Base-by-base conservation (phyloP, 2,888 invertebrate genomes). In the Athalia cordata region DNA sequence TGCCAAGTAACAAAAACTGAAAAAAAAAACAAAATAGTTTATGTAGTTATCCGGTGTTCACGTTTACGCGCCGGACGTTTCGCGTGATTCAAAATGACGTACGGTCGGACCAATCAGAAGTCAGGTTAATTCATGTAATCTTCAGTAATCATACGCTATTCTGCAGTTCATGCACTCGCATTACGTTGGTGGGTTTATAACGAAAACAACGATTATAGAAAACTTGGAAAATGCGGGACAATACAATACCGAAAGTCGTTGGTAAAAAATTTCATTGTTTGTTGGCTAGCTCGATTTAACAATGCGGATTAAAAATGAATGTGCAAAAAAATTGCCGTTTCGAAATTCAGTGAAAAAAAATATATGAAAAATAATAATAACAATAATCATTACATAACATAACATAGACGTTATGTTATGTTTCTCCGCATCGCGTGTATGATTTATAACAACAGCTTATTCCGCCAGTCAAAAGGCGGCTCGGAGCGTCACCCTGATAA, bases 91-190 rank as follows among this genome's bases (percentile, higher is more conserved):
- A 29, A 47, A 66, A 29, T 47, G 47, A 49, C 66, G 15, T 47
- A 66, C 47, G 66, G 66, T 66, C 66, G 47, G 49, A 66, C 66
- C 49, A 66, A 47, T 66, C 15, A 47, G 66, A 29, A 49, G 47
- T 66, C 47, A 66, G 49, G 66, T 66, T 47, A 66, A 66, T 66
- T 47, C 47, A 66, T 49, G 66, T 49, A 29, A 29, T 66, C 49
- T 11, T 49, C 9, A 47, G 66, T 66, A 66, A 66, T 66, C 47
- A 66, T 66, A 47, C 66, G 13, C 49, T 49, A 66, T 29, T 29
- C 49, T 66, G 66, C n/a, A 66, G 49, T 66, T 66, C 49, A 66
- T 66, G 66, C 66, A 13, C 47, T 47, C 66, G 66, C 66, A n/a
- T 13, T 13, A 49, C 66, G 13, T 66, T n/a, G 13, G 0, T 47